Percentiles rank a stretch among this genome's conserved stretches.
phyloP scores from a whole-genome alignment of 2,888 invertebrate species.

The Oscheius sp. region DNA sequence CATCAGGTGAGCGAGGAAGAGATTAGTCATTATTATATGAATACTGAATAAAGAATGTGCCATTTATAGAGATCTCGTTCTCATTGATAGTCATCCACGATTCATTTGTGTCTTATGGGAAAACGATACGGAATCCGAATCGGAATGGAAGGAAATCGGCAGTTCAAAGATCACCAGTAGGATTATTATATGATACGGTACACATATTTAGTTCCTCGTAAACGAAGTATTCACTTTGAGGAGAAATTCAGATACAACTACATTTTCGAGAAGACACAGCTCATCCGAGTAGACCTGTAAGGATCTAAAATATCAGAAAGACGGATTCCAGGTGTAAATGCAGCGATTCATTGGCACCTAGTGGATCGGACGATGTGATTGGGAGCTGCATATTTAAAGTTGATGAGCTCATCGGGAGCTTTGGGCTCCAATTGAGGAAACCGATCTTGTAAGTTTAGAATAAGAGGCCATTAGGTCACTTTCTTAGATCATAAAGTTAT shows the following conservation, averaged over 20 bases:
- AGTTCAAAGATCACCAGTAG: slow-evolving; percentile 15
- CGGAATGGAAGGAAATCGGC: slow-evolving; percentile 24
- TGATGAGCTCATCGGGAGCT: slow-evolving; percentile 57
- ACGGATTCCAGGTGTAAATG: slow-evolving; percentile 7
- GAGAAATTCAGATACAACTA: slow-evolving; percentile 50
- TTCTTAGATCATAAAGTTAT: not conserved
- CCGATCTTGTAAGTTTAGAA: slow-evolving; percentile 30
- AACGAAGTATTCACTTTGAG: slow-evolving; percentile 42
- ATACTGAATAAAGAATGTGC: not conserved
- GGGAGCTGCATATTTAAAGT: slow-evolving; percentile 26
- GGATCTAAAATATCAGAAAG: slow-evolving; percentile 4
- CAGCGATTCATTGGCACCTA: slow-evolving; percentile 4
- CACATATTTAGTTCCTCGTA: slow-evolving; percentile 2
- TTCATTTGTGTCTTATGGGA: slow-evolving; percentile 19
- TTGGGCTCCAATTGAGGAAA: slow-evolving; percentile 52
- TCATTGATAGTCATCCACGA: slow-evolving; percentile 5
- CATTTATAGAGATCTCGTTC: slow-evolving; percentile 20
- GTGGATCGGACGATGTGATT: slow-evolving; percentile 22
- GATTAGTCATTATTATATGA: not conserved
- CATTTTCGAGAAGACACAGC: slow-evolving; percentile 53
- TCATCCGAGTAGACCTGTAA: slow-evolving; percentile 55
- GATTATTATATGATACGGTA: too few species aligned
- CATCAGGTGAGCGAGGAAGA: slow-evolving; percentile 18
- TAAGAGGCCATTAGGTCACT: too few species aligned
- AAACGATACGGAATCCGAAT: slow-evolving; percentile 26